Percentiles rank a stretch among this genome's conserved stretches.
phyloP scores from a whole-genome alignment of 2,888 invertebrate species.

The Oasisia sp. region DNA sequence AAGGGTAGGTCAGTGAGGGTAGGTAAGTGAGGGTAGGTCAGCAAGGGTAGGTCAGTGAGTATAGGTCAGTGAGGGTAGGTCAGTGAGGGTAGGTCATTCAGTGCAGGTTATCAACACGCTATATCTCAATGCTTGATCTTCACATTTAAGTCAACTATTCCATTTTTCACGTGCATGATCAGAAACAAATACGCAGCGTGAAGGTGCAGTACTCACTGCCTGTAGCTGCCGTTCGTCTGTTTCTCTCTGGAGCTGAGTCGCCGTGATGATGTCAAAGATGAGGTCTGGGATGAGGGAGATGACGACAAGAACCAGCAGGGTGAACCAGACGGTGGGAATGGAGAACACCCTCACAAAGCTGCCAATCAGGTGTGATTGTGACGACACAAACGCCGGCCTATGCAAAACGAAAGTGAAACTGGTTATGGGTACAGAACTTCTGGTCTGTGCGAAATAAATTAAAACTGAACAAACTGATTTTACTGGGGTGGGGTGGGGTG shows the following conservation, averaged over 20 bases:
- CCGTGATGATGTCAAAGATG: constrained; percentile 43
- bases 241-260: constrained; percentile 28
- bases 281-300: constrained; percentile 59
- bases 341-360: constrained; percentile 43
- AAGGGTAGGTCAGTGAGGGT: too few relatives aligned
- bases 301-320: constrained; percentile 50
- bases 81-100: too few relatives aligned
- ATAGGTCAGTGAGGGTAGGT: too few relatives aligned
- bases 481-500: too few relatives aligned
- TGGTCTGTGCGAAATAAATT: not conserved
- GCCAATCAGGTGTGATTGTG: constrained; percentile 26
- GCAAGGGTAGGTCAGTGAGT: too few relatives aligned
- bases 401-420: not conserved
- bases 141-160: too few relatives aligned
- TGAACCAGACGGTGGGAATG: constrained; percentile 52
- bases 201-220: too few relatives aligned
- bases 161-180: too few relatives aligned
- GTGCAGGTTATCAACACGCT: too few relatives aligned
- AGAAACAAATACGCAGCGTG: too few relatives aligned
- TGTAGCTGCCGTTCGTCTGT: not conserved
- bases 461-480: not conserved
- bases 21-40: too few relatives aligned
- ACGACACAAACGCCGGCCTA: not conserved
- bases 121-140: too few relatives aligned
- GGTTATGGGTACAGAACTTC: not conserved